Conservation (phyloP, 2,888 invertebrate species). For the Drosophila seclusa region DNA sequence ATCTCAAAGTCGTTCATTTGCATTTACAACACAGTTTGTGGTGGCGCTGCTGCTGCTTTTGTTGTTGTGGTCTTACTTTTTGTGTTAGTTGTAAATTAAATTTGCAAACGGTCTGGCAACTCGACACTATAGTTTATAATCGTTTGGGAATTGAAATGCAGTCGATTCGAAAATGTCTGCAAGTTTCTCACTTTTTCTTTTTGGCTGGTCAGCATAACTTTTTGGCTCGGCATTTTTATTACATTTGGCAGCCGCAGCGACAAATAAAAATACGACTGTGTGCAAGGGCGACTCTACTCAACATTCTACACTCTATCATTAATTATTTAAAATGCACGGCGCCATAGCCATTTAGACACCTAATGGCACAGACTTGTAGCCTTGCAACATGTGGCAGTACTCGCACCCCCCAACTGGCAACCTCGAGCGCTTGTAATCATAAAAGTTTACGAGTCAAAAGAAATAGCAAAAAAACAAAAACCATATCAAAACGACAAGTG, state of each 20-base stretch:
- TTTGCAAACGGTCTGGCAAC: constrained; percentile 78
- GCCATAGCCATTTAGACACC: constrained; percentile 72
- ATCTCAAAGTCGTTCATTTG: background rate
- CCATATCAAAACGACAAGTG: constrained; percentile 71
- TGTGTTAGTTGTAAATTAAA: constrained; percentile 74
- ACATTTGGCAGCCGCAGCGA: constrained; percentile 45
- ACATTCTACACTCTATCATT: constrained; percentile 48
- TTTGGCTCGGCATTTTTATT: constrained; percentile 72
- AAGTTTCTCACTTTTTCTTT: constrained; percentile 35
- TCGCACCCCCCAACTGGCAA: constrained; percentile 23
- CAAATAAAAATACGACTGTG: constrained; percentile 4
- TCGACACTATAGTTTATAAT: constrained; percentile 71
- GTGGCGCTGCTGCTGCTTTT: constrained; percentile 10
- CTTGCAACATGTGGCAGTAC: constrained; percentile 65
- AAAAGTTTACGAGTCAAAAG: constrained; percentile 70
- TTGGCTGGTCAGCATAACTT: constrained; percentile 66
- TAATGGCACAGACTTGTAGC: constrained; percentile 18
- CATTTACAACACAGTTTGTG: background rate
- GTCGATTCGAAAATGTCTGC: constrained; percentile 69
- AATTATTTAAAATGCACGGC: constrained; percentile 74
- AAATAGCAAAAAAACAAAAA: constrained; percentile 37
- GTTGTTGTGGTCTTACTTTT: constrained; percentile 43
- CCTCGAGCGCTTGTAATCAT: constrained; percentile 63
- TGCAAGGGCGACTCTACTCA: constrained; percentile 9
- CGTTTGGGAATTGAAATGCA: constrained; percentile 81